Conservation (phyloP, 2,888 invertebrate genomes). For the Lasioglossum morio region DNA sequence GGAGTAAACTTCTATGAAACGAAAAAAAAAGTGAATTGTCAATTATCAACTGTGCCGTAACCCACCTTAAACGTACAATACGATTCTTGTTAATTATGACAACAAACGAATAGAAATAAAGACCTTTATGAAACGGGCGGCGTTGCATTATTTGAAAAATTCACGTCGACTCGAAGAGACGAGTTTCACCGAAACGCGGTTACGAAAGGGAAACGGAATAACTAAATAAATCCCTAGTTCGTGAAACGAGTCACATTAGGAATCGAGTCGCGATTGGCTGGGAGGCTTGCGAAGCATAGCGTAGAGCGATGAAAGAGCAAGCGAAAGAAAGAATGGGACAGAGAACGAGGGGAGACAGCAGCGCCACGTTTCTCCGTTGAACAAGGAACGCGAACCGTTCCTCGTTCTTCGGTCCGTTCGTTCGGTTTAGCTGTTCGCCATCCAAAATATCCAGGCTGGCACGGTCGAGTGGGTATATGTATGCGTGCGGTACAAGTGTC, state of each 20-base stretch:
- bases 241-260: neutral
- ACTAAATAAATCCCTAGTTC: constrained; percentile 26
- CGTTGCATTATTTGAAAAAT: neutral
- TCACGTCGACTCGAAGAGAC: neutral
- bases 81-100: constrained; percentile 1
- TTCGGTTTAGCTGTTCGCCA: constrained; percentile 46
- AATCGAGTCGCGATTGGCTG: constrained; percentile 45
- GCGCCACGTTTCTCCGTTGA: constrained; percentile 60
- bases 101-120: constrained; percentile 29
- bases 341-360: constrained; percentile 38
- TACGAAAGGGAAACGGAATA: constrained; percentile 8
- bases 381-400: constrained; percentile 54
- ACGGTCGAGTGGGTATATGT: constrained; percentile 46
- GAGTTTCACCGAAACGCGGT: neutral
- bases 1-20: constrained; percentile 25
- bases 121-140: neutral
- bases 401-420: constrained; percentile 47
- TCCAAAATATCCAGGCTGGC: constrained; percentile 61
- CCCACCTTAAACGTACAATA: constrained; percentile 16
- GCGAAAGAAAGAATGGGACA: constrained; percentile 15
- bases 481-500: constrained; percentile 55
- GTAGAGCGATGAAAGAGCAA: neutral
- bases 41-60: neutral
- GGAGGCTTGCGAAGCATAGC: neutral
- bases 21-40: neutral